Evolutionary conservation across 2,797 vertebrate genomes (phyloP).

Genomic region (Anas acuta): DNA sequence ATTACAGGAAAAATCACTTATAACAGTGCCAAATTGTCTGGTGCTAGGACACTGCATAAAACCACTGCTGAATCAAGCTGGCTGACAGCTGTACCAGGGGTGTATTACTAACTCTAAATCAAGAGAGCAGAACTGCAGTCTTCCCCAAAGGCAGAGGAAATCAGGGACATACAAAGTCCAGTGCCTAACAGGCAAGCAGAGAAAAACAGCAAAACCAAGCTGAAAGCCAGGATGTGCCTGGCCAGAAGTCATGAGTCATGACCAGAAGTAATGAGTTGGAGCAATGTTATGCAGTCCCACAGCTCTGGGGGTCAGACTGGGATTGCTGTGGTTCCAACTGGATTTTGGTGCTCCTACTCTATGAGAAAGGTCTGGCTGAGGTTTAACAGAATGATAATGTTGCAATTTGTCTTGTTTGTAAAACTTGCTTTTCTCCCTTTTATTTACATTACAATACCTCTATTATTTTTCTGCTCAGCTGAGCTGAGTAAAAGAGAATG

Average conservation of each 20-base stretch:
- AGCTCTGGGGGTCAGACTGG: not conserved
- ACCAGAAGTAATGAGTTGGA: not conserved
- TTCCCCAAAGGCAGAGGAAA: not conserved
- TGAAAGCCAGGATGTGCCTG: not conserved
- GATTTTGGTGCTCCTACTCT: not conserved
- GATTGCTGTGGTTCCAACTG: not conserved
- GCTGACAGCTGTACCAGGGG: not conserved
- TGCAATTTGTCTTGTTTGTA: not conserved
- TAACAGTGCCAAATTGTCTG: not conserved
- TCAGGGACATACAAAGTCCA: not conserved
- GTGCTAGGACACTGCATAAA: not conserved
- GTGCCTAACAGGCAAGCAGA: not conserved
- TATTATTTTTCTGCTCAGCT: not conserved
- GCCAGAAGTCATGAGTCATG: no score
- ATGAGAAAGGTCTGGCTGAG: not conserved
- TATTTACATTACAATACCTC: not conserved
- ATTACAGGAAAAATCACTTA: not conserved
- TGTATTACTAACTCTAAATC: not conserved
- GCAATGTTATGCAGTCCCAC: accelerated
- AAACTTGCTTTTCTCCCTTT: not conserved
- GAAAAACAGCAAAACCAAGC: not conserved
- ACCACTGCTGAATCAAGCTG: not conserved
- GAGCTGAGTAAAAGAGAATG: not conserved
- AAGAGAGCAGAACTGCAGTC: not conserved
- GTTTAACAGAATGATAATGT: not conserved